phyloP scores from a whole-genome alignment of 2,888 invertebrate species.

The Drosophila eohydei region DNA sequence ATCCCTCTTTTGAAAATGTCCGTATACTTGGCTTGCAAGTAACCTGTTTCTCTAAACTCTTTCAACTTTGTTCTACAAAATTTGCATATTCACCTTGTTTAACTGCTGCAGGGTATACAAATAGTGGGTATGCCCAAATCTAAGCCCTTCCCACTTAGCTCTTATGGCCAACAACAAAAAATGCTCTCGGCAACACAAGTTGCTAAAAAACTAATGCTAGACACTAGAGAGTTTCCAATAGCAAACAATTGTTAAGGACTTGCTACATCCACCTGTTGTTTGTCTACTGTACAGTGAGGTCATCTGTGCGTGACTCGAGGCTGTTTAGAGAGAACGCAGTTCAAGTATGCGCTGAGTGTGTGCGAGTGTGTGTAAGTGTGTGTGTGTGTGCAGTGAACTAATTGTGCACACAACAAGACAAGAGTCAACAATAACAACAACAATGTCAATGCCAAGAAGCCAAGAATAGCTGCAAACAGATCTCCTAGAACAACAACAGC shows the following conservation, averaged over 20 bases:
- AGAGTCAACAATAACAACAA: slow-evolving; percentile 41
- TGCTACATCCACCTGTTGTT: slow-evolving; percentile 60
- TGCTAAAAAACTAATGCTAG: not conserved
- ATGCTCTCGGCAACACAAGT: not conserved
- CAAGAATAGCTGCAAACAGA: slow-evolving; percentile 45
- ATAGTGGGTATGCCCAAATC: not conserved
- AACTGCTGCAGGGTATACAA: not conserved
- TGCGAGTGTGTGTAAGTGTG: slow-evolving; percentile 7
- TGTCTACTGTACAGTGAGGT: slow-evolving; percentile 40
- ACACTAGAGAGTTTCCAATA: slow-evolving; percentile 1
- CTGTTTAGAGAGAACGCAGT: slow-evolving; percentile 33
- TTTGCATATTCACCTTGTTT: not conserved
- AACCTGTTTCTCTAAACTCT: not conserved
- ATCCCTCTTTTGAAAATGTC: not conserved
- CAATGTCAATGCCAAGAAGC: slow-evolving; percentile 54
- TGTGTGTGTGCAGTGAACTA: slow-evolving; percentile 25
- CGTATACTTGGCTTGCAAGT: not conserved
- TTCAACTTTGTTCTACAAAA: not conserved
- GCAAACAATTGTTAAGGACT: slow-evolving; percentile 13
- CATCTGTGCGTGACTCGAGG: slow-evolving; percentile 43
- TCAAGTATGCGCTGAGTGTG: slow-evolving; percentile 4
- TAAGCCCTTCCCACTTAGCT: not conserved
- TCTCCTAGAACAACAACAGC: slow-evolving; percentile 24
- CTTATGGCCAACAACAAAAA: not conserved
- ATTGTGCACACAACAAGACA: slow-evolving; percentile 55